A percentile compares a stretch with the other conserved stretches of the same genome.
phyloP scores from a whole-genome alignment of 2,113 vertebrate genomes.

The Oryzias curvinotus region DNA sequence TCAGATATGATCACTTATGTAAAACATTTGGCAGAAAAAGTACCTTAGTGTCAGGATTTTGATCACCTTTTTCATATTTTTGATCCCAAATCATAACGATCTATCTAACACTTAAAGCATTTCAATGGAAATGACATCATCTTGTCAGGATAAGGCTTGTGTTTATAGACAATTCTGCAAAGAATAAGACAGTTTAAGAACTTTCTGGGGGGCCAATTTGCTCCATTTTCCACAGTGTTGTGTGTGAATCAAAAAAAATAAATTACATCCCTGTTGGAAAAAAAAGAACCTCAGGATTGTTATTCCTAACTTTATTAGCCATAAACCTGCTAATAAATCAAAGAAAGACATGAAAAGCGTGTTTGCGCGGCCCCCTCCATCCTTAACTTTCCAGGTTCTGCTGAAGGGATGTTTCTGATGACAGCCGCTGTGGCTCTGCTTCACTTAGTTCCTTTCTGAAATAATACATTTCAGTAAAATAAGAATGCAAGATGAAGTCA shows the following conservation, averaged over 20 bases:
- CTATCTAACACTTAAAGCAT: no score
- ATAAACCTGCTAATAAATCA: no score
- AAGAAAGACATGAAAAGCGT: background rate
- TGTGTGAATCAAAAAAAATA: background rate
- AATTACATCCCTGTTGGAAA: background rate
- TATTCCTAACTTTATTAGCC: no score
- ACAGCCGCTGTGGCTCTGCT: background rate
- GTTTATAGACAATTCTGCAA: no score
- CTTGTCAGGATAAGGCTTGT: no score
- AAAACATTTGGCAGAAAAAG: no score
- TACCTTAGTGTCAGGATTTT: no score
- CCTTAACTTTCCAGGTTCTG: background rate
- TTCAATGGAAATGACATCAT: no score
- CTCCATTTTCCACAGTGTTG: background rate
- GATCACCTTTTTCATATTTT: no score
- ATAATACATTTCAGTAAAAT: background rate
- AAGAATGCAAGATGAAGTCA: background rate
- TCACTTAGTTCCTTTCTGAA: slow-evolving; percentile 1
- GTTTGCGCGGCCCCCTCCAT: background rate
- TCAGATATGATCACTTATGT: no score
- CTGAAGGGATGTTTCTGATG: background rate
- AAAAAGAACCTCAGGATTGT: background rate
- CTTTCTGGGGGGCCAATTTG: background rate
- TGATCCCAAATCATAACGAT: no score
- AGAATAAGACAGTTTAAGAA: background rate